These are phyloP conservation scores for Neogobius melanostomus DNA, from an alignment of 2,113 vertebrate species.

Conservation along the genomic window DNA sequence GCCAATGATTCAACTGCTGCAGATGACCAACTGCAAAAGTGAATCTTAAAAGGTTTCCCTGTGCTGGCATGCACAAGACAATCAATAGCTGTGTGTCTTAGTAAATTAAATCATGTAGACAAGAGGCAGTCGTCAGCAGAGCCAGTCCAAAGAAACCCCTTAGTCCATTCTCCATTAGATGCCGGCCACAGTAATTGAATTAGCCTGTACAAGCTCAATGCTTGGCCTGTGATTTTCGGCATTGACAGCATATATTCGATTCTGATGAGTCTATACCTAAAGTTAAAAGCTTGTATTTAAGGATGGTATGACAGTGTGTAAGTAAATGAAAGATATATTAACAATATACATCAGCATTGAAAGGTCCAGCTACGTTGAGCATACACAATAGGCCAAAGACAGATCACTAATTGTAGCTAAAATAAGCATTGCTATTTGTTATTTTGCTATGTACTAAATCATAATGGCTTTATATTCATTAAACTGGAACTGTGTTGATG, in stretches of 20 bases:
- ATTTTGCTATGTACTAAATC: too few species aligned
- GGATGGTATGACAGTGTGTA: conserved; percentile 9
- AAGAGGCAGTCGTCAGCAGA: conserved; percentile 69
- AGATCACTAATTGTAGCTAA: too few species aligned
- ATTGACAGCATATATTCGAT: conserved; percentile 60
- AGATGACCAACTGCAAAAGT: conserved; percentile 54
- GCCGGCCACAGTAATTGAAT: conserved; percentile 70
- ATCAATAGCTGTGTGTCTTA: conserved; percentile 74
- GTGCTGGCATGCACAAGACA: conserved; percentile 58
- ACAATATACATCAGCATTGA: neutral
- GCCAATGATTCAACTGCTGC: conserved; percentile 33
- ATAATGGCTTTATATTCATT: too few species aligned
- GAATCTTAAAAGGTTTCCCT: conserved; percentile 59
- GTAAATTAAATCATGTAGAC: conserved; percentile 77
- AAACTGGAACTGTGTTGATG: too few species aligned
- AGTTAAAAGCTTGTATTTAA: conserved; percentile 19
- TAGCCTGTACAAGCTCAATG: conserved; percentile 64
- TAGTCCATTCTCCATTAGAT: conserved; percentile 70
- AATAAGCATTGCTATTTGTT: too few species aligned
- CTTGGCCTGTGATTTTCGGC: conserved; percentile 54
- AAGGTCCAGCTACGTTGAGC: neutral
- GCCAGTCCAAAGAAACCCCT: conserved; percentile 64
- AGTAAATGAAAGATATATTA: conserved; percentile 4
- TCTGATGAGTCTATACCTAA: conserved; percentile 38
- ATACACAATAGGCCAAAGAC: neutral